Percentiles rank a stretch among this genome's conserved stretches.
Conservation (phyloP, 2,113 vertebrate species). For the Isurus oxyrinchus region DNA sequence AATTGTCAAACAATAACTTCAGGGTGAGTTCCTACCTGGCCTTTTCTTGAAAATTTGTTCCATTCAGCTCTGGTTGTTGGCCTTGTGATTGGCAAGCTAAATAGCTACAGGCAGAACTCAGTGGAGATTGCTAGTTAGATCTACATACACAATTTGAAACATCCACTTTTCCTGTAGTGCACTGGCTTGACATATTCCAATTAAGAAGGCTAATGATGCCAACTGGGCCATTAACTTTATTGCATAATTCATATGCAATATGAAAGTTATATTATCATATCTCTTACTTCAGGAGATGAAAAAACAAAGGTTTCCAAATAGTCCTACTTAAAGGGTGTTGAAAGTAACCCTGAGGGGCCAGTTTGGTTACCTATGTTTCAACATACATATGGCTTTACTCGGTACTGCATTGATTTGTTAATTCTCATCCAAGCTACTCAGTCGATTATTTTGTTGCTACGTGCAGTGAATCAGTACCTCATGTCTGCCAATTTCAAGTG, state of each 20-base stretch:
- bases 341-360: neutral
- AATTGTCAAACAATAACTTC: neutral
- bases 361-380: neutral
- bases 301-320: neutral
- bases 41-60: neutral
- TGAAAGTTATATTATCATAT: neutral
- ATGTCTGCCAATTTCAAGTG: neutral
- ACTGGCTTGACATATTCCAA: slow-evolving; percentile 14
- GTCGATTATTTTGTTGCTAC: neutral
- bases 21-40: neutral
- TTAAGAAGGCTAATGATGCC: slow-evolving; percentile 24
- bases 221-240: slow-evolving; percentile 14
- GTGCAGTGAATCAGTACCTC: neutral
- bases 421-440: neutral
- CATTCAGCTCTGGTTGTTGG: neutral
- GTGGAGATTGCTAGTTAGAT: neutral
- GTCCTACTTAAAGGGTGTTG: neutral
- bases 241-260: neutral
- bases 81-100: neutral
- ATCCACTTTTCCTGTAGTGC: neutral
- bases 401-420: neutral
- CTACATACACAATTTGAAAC: neutral
- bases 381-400: neutral
- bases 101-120: neutral
- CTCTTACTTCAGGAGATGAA: neutral